Percentiles rank a stretch among this genome's conserved stretches.
These are phyloP conservation scores for Tautogolabrus adspersus DNA, from an alignment of 2,113 vertebrate species.

Conservation along the genomic window DNA sequence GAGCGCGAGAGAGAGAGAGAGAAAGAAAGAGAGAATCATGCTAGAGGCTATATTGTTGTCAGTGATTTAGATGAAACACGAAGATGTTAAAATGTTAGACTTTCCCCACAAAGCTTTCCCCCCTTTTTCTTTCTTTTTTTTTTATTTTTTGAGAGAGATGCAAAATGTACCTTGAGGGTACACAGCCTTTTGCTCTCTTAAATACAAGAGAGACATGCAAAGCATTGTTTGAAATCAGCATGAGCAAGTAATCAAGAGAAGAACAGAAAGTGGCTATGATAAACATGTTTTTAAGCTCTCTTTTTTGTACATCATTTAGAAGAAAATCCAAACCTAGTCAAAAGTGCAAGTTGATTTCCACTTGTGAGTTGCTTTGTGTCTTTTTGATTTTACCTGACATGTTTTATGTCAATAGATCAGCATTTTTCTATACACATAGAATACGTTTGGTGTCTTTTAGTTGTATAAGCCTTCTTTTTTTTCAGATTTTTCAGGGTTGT, in stretches of 20 bases:
- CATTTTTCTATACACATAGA: neutral
- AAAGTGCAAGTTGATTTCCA: conserved; percentile 37
- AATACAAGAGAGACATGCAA: conserved; percentile 63
- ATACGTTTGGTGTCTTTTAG: neutral
- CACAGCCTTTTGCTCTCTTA: conserved; percentile 72
- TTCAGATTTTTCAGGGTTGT: neutral
- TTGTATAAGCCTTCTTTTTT: neutral
- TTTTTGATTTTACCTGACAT: conserved; percentile 26
- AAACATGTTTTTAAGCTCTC: conserved; percentile 35
- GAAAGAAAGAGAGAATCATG: conserved; percentile 77
- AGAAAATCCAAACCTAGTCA: neutral
- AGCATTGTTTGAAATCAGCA: conserved; percentile 70
- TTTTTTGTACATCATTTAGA: conserved; percentile 32
- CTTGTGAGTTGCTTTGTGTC: conserved; percentile 10
- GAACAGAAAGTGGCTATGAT: conserved; percentile 38
- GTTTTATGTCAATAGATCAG: conserved; percentile 18
- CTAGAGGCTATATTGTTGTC: conserved; percentile 88
- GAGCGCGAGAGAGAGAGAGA: conserved; percentile 67
- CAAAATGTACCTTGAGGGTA: conserved; percentile 82
- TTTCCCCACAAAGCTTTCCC: conserved; percentile 75
- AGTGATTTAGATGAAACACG: conserved; percentile 86
- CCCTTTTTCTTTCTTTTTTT: conserved; percentile 30
- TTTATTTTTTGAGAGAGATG: conserved; percentile 58
- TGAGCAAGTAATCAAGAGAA: conserved; percentile 66
- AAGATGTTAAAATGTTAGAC: conserved; percentile 84